phyloP scores from a whole-genome alignment of 2,888 invertebrate species.

The Cryptosula pallasiana region DNA sequence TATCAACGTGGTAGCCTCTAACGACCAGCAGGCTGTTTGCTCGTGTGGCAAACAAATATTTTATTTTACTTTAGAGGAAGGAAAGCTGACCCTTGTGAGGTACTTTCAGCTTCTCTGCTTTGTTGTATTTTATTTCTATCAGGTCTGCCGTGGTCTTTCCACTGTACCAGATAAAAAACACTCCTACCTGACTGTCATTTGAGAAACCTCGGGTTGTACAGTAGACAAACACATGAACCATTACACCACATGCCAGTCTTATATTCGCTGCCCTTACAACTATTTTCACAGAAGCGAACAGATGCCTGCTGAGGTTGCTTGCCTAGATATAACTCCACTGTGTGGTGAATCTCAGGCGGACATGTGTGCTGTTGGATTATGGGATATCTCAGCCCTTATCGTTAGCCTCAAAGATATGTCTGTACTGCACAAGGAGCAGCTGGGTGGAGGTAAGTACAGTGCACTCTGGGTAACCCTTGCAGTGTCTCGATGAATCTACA shows the following conservation, averaged over 20 bases:
- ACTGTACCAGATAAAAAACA: too few relatives aligned
- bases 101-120: too few relatives aligned
- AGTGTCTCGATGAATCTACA: too few relatives aligned
- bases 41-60: slow-evolving; percentile 83
- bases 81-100: slow-evolving; percentile 54
- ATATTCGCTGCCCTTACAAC: too few relatives aligned
- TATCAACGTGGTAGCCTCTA: slow-evolving; percentile 83
- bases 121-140: too few relatives aligned
- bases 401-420: slow-evolving; percentile 74
- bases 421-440: slow-evolving; percentile 76
- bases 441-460: slow-evolving; percentile 63
- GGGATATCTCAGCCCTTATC: slow-evolving; percentile 92
- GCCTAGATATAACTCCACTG: slow-evolving; percentile 80
- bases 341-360: slow-evolving; percentile 35
- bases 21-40: slow-evolving; percentile 69
- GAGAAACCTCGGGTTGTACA: too few relatives aligned
- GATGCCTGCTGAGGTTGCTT: slow-evolving; percentile 64
- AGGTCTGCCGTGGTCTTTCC: too few relatives aligned
- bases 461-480: too few relatives aligned
- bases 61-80: slow-evolving; percentile 69
- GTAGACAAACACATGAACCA: too few relatives aligned
- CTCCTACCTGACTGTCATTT: too few relatives aligned
- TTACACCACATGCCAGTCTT: too few relatives aligned
- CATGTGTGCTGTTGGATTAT: slow-evolving; percentile 84
- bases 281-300: background rate